phyloP scores from a whole-genome alignment of 2,888 invertebrate species.

The Sinhomidia bicolor region DNA sequence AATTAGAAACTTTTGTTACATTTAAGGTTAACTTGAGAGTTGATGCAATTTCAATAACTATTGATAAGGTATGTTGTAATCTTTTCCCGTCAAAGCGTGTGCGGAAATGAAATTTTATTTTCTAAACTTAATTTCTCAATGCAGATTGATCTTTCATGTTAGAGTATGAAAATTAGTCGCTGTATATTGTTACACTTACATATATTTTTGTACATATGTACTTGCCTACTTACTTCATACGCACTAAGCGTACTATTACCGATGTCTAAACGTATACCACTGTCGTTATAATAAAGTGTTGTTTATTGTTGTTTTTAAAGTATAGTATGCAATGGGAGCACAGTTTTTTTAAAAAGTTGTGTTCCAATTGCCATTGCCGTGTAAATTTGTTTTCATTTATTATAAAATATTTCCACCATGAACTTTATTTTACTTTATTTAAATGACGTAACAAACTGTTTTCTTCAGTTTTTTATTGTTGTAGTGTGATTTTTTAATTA shows the following conservation, averaged over 20 bases:
- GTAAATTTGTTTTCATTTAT: too few relatives aligned
- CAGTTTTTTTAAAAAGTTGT: too few relatives aligned
- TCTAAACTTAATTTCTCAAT: conserved; percentile 31
- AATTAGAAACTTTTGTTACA: neutral
- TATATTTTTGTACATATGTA: conserved; percentile 50
- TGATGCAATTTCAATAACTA: neutral
- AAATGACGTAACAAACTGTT: neutral
- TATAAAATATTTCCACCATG: too few relatives aligned
- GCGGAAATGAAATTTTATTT: conserved; percentile 20
- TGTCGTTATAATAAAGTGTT: neutral
- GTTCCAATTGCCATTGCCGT: too few relatives aligned
- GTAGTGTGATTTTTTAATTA: neutral
- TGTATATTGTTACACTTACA: conserved; percentile 18
- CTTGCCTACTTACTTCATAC: conserved; percentile 1
- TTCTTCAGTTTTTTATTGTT: too few relatives aligned
- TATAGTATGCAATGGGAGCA: too few relatives aligned
- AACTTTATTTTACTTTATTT: neutral
- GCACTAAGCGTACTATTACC: neutral
- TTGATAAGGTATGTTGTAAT: neutral
- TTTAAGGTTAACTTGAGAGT: too few relatives aligned
- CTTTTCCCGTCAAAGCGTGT: neutral
- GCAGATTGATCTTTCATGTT: conserved; percentile 53
- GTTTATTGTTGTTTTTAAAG: neutral
- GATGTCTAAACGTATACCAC: neutral
- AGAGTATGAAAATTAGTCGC: neutral